A percentile compares a stretch with the other conserved stretches of the same genome.
Conservation (phyloP, 2,888 invertebrate genomes). For the Dryocosmus kuriphilus region DNA sequence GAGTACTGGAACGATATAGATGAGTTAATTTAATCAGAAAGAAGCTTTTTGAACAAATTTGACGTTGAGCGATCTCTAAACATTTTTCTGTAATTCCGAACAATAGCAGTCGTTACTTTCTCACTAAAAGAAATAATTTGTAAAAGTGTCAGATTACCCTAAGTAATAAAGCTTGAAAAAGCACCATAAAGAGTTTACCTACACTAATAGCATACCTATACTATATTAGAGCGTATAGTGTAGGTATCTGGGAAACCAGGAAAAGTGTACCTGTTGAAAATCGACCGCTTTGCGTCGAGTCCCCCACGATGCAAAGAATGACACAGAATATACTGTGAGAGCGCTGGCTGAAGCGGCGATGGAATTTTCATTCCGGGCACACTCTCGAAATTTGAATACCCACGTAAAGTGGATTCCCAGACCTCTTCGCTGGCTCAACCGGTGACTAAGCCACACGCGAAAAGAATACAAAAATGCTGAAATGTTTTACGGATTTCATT, state of each 20-base stretch:
- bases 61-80: no score
- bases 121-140: no score
- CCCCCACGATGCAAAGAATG: constrained; percentile 2
- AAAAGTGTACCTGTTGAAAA: constrained; percentile 16
- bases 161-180: no score
- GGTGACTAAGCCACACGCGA: constrained; percentile 75
- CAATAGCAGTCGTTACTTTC: no score
- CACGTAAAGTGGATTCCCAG: constrained; percentile 70
- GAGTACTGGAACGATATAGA: no score
- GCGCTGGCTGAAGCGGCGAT: constrained; percentile 39
- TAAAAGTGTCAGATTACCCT: no score
- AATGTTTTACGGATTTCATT: constrained; percentile 68
- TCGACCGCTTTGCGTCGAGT: constrained; percentile 1
- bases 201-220: no score
- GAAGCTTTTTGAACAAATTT: no score
- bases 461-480: constrained; percentile 73
- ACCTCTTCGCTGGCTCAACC: constrained; percentile 41
- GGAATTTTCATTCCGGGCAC: constrained; percentile 72
- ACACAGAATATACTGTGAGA: background rate
- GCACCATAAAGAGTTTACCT: no score
- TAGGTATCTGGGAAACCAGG: background rate
- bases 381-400: constrained; percentile 73
- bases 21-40: no score
- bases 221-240: background rate
- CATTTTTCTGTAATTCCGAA: no score